Base-by-base conservation (phyloP, 2,797 vertebrate species). In the Hybognathus amarus region DNA sequence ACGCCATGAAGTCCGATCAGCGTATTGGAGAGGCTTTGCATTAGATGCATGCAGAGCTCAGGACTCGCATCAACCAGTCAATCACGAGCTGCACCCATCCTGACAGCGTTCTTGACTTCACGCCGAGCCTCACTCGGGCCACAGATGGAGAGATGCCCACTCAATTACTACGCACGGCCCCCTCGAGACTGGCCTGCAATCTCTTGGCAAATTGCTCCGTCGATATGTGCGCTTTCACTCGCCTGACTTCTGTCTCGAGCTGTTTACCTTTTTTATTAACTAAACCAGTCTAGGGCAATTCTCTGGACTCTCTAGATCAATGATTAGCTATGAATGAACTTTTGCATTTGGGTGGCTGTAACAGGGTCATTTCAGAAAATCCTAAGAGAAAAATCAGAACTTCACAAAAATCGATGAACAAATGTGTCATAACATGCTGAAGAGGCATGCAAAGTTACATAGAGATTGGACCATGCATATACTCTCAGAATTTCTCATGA, bases 81-180 rank as follows among this genome's bases (percentile, higher is more conserved):
- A 82, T 86, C 84, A 87, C 45, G 22, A 68, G 75, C 69, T 75
- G 82, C 84, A 84, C 47, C 20, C 42, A 7, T 45, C 74, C 79
- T 75, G 87, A 87, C 87, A 82, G 73, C 30, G 6, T n/a, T 64
- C 80, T n/a, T 85, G 86, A 83, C n/a, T 85, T 83, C 86, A 81
- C 30, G 24, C 40, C 24, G 61, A 5, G 24, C 73, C 79, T 59
- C 79, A 54, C 64, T 61, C 33, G 52, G 56, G 30, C 68, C 12
- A 27, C 45, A 88, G 86, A 94, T 91, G 90, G 93, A 93, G 91
- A 91, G 91, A 92, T 91, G 92, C 87, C n/a, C n/a, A n/a, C n/a
- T n/a, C 93, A 92, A 94, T 94, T 92, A 93, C 94, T 94, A 93
- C 90, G 89, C 88, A 90, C 64, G 56, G 87, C 88, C 84, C 91